Conservation (phyloP, 2,113 vertebrate genomes). For the Emydocephalus ijimae region DNA sequence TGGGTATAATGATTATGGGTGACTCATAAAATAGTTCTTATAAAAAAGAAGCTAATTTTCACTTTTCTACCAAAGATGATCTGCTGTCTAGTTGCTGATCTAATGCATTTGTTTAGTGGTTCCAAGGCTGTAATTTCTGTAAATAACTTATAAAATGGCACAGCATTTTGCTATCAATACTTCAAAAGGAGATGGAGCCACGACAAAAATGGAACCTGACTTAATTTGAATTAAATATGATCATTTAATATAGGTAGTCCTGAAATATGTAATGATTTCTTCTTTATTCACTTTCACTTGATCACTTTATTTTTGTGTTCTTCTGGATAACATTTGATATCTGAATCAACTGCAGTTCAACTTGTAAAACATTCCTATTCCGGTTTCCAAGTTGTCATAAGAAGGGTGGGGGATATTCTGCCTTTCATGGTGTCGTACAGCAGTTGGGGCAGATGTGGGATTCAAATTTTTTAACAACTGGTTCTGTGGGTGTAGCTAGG, state of each 20-base stretch:
- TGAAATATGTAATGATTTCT: not conserved
- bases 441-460: too few relatives aligned
- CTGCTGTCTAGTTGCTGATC: not conserved
- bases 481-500: too few relatives aligned
- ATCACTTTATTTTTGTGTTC: not conserved
- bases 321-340: not conserved
- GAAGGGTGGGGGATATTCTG: not conserved
- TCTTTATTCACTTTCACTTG: not conserved
- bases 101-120: not conserved
- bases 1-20: not conserved
- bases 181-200: not conserved
- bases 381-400: too few relatives aligned
- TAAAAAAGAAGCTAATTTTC: not conserved
- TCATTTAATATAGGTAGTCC: not conserved
- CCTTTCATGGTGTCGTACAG: not conserved
- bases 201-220: not conserved
- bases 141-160: not conserved
- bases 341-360: not conserved
- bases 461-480: too few relatives aligned
- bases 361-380: too few relatives aligned
- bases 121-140: not conserved
- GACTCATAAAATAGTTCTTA: not conserved
- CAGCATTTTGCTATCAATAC: not conserved
- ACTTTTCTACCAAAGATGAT: not conserved
- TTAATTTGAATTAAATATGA: not conserved